A percentile compares a stretch with the other conserved stretches of the same genome.
phyloP scores from a whole-genome alignment of 2,797 vertebrate species.

The Betta splendens region DNA sequence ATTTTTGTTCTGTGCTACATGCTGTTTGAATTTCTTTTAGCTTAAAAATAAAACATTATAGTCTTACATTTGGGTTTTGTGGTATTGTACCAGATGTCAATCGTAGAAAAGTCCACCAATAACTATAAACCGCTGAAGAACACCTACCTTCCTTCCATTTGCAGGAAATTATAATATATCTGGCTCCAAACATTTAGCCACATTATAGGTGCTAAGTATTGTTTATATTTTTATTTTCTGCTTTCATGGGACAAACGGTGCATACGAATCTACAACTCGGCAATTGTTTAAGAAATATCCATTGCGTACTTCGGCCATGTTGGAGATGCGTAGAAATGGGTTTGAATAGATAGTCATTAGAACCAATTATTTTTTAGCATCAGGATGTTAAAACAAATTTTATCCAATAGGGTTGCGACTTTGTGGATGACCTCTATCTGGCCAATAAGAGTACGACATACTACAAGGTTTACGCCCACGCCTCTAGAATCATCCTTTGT shows the following conservation, averaged over 20 bases:
- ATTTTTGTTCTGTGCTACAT: too few relatives aligned
- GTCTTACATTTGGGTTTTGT: conserved; percentile 9
- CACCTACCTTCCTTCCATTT: too few relatives aligned
- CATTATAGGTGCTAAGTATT: too few relatives aligned
- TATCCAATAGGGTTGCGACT: conserved; percentile 29
- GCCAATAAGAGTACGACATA: conserved; percentile 64
- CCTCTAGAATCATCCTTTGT: conserved; percentile 68
- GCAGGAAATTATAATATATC: too few relatives aligned
- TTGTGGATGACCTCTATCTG: conserved; percentile 1
- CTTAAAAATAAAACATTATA: conserved; percentile 33
- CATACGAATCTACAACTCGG: too few relatives aligned
- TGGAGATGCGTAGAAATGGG: too few relatives aligned
- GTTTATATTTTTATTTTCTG: too few relatives aligned
- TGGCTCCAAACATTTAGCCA: too few relatives aligned
- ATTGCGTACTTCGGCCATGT: too few relatives aligned
- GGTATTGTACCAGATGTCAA: background rate
- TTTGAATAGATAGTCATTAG: background rate
- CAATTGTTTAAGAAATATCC: too few relatives aligned
- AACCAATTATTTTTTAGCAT: conserved; percentile 12
- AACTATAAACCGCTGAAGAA: too few relatives aligned
- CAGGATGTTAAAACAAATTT: background rate
- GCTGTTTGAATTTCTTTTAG: conserved; percentile 21
- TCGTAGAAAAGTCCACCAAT: background rate
- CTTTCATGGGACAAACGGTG: too few relatives aligned
- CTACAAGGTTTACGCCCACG: conserved; percentile 9